Conservation (phyloP, 2,797 vertebrate genomes). For the Crocodylus rhombifer region DNA sequence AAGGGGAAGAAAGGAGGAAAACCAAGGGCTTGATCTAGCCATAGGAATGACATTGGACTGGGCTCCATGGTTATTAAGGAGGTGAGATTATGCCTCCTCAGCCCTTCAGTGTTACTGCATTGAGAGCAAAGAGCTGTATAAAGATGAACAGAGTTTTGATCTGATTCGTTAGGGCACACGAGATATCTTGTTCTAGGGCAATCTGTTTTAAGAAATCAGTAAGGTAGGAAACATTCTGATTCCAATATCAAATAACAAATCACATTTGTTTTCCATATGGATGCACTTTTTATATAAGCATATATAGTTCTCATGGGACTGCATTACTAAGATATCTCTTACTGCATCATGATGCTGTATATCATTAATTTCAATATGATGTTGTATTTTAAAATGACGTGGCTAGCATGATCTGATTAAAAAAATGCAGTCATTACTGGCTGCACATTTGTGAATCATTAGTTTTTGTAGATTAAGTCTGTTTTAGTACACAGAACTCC, state of each 20-base stretch:
- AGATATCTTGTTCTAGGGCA: fast-evolving
- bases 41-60: fast-evolving
- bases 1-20: neutral
- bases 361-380: neutral
- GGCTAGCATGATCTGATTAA: neutral
- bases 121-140: neutral
- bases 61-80: neutral
- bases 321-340: neutral
- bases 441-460: neutral
- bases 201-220: fast-evolving
- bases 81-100: fast-evolving
- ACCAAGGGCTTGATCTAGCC: neutral
- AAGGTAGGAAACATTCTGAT: neutral
- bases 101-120: neutral
- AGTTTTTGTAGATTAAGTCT: neutral
- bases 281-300: neutral
- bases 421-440: neutral
- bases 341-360: fast-evolving
- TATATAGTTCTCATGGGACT: neutral
- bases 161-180: fast-evolving
- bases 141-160: neutral
- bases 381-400: neutral
- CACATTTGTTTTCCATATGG: fast-evolving
- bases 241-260: fast-evolving
- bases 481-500: neutral